These are phyloP conservation scores for Rallus crepitans DNA, from an alignment of 2,797 vertebrate genomes.

Conservation along the genomic window DNA sequence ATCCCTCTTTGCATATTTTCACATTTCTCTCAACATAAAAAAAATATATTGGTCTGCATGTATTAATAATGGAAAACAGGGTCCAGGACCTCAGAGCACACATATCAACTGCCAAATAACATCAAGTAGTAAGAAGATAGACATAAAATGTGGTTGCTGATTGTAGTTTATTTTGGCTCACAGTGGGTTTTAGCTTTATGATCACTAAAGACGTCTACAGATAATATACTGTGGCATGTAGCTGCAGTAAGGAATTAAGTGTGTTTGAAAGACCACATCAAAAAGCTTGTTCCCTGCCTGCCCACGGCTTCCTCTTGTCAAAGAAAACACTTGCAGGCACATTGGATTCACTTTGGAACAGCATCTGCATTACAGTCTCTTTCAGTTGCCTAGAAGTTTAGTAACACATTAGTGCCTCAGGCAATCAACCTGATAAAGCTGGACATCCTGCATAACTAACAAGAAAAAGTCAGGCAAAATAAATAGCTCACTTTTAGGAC, in stretches of 20 bases:
- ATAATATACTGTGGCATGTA: not conserved
- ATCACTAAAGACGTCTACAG: not conserved
- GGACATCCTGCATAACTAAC: not conserved
- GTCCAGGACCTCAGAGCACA: not conserved
- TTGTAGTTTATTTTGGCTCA: not conserved
- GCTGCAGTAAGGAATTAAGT: not conserved
- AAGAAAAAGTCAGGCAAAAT: not conserved
- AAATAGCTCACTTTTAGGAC: slow-evolving; percentile 83
- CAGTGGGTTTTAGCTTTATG: not conserved
- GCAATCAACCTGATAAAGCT: not conserved
- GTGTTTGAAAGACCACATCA: not conserved
- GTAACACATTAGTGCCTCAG: not conserved
- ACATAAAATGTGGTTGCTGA: not conserved
- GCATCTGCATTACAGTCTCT: not conserved
- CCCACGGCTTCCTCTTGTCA: not conserved
- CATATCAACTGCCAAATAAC: not conserved
- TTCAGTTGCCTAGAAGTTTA: not conserved
- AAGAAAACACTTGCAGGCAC: not conserved
- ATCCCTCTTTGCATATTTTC: not conserved
- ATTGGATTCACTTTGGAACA: not conserved
- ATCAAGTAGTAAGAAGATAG: not conserved
- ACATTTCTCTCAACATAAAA: not conserved
- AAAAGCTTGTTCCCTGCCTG: not conserved
- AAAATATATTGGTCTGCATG: not conserved
- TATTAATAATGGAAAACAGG: not conserved